These are phyloP conservation scores for Sylvia borin DNA, from an alignment of 2,797 vertebrate genomes.

Conservation along the genomic window DNA sequence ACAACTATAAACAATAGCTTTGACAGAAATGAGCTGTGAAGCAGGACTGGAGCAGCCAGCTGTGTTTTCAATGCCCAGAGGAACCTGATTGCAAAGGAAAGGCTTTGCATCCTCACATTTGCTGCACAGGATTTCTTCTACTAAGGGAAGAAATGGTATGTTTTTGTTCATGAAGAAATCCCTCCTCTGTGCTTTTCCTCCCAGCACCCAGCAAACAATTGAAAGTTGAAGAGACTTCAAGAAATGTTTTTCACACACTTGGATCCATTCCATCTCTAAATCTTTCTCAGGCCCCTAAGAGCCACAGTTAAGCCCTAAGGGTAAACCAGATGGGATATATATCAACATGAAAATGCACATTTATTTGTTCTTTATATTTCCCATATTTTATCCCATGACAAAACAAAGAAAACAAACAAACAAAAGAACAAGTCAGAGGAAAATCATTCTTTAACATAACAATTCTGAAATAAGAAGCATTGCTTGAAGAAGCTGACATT, in stretches of 20 bases:
- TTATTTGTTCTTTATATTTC: not conserved
- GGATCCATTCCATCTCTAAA: slow-evolving; percentile 20
- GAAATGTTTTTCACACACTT: slow-evolving; percentile 24
- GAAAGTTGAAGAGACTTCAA: slow-evolving; percentile 21
- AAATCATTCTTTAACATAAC: not conserved
- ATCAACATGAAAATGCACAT: not conserved
- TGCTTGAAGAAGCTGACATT: not conserved
- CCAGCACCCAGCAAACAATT: not conserved
- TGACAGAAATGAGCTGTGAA: not conserved
- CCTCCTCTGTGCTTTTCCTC: not conserved
- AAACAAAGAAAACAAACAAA: not conserved
- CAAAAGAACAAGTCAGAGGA: not conserved
- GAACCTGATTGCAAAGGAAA: not conserved
- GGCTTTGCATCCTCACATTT: not conserved
- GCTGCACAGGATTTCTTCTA: not conserved
- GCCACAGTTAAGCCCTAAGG: slow-evolving; percentile 15
- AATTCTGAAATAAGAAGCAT: not conserved
- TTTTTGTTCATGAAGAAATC: not conserved
- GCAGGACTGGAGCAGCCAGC: not conserved
- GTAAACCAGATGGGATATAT: slow-evolving; percentile 1
- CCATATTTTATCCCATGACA: not conserved
- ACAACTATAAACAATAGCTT: not conserved
- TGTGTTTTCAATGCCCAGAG: not conserved
- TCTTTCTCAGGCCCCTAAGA: slow-evolving; percentile 37
- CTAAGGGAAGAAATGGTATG: not conserved